Percentiles rank a stretch among this genome's conserved stretches.
Conservation (phyloP, 2,113 vertebrate genomes). For the Siniperca knerii region DNA sequence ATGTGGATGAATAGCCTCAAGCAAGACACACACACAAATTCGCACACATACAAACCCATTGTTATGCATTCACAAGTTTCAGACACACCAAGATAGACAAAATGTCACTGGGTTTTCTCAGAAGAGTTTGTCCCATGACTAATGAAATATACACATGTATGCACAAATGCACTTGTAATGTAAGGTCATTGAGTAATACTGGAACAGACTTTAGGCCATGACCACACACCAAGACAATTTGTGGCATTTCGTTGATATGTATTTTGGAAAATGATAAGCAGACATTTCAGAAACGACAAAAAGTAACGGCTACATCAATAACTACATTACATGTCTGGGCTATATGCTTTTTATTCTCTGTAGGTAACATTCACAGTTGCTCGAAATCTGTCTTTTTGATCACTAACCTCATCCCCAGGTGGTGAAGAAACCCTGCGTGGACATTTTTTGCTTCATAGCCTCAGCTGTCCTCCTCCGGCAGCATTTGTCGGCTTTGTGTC, state of each 20-base stretch:
- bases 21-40: background rate
- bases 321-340: background rate
- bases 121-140: background rate
- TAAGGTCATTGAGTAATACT: slow-evolving; percentile 1
- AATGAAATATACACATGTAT: background rate
- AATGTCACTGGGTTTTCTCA: slow-evolving; percentile 2
- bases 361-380: background rate
- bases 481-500: slow-evolving; percentile 23
- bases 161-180: background rate
- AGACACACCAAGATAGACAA: background rate
- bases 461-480: background rate
- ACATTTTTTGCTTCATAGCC: slow-evolving; percentile 20
- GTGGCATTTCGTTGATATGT: background rate
- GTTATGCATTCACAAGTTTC: background rate
- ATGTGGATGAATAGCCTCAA: background rate
- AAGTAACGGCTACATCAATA: background rate
- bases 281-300: background rate
- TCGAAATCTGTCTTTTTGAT: slow-evolving; percentile 24
- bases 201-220: background rate
- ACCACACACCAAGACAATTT: background rate
- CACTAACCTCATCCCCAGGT: slow-evolving; percentile 1
- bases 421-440: background rate
- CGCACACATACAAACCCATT: background rate
- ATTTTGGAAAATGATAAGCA: background rate
- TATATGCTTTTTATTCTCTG: background rate